These are phyloP conservation scores for Himalopsyche phryganea DNA, from an alignment of 1,140 invertebrate genomes.

Conservation along the genomic window DNA sequence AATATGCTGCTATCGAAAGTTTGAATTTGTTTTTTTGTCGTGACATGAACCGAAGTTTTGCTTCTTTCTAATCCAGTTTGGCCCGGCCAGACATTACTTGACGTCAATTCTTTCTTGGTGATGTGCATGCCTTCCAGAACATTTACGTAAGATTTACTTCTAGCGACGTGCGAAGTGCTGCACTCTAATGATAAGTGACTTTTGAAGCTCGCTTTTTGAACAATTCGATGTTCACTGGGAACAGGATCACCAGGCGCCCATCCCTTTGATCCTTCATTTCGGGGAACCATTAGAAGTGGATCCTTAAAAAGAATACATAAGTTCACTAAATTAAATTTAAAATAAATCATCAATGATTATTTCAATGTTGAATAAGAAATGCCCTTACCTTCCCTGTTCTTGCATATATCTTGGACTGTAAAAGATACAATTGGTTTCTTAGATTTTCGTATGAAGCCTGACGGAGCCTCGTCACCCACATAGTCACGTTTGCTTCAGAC, in stretches of 20 bases:
- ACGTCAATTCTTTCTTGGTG: conserved; percentile 2
- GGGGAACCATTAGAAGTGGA: conserved; percentile 60
- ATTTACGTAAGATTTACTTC: conserved; percentile 29
- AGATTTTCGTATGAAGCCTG: conserved; percentile 62
- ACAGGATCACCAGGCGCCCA: conserved; percentile 47
- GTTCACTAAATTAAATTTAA: background rate
- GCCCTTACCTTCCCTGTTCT: conserved; percentile 57
- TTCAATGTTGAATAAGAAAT: conserved; percentile 1
- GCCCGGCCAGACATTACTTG: conserved; percentile 18
- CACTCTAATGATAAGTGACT: conserved; percentile 16
- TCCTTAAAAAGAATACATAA: conserved; percentile 43
- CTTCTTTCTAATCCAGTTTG: conserved; percentile 44
- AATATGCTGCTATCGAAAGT: conserved; percentile 41
- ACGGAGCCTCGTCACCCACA: conserved; percentile 59
- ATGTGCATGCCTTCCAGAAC: conserved; percentile 18
- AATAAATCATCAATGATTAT: background rate
- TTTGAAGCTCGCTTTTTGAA: conserved; percentile 12
- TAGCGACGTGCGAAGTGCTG: conserved; percentile 13
- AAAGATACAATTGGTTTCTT: conserved; percentile 53
- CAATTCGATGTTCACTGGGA: conserved; percentile 35
- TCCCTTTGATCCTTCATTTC: conserved; percentile 57
- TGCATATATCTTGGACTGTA: conserved; percentile 57
- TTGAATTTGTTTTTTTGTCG: conserved; percentile 38
- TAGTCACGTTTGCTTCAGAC: conserved; percentile 58
- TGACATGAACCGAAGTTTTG: conserved; percentile 44